Percentiles rank a stretch among this genome's conserved stretches.
These are phyloP conservation scores for Fragum sueziense DNA, from an alignment of 2,888 invertebrate species.

Conservation along the genomic window DNA sequence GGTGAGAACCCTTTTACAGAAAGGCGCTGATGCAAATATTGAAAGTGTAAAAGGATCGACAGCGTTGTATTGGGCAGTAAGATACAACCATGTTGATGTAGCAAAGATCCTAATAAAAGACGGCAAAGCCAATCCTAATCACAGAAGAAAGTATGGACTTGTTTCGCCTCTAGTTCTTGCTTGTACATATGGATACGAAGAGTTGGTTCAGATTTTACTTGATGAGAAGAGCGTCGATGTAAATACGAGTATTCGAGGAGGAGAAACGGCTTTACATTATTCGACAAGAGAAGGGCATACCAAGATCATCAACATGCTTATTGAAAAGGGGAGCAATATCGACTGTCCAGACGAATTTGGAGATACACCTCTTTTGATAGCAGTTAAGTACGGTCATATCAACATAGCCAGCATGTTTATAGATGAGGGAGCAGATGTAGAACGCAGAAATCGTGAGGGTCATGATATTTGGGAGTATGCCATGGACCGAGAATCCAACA, in stretches of 20 bases:
- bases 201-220: conserved; percentile 57
- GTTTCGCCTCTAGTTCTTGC: conserved; percentile 78
- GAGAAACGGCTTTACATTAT: conserved; percentile 79
- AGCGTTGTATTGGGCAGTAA: conserved; percentile 79
- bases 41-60: conserved; percentile 79
- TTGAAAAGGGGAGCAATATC: conserved; percentile 73
- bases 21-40: conserved; percentile 67
- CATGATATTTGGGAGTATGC: conserved; percentile 76
- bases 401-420: conserved; percentile 68
- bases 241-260: conserved; percentile 71
- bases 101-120: conserved; percentile 69
- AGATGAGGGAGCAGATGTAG: conserved; percentile 62
- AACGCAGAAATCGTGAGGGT: conserved; percentile 71
- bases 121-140: conserved; percentile 72
- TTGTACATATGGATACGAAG: conserved; percentile 73
- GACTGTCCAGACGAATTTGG: conserved; percentile 76
- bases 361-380: conserved; percentile 75
- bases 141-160: conserved; percentile 74
- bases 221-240: conserved; percentile 67
- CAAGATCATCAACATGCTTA: conserved; percentile 69
- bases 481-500: conserved; percentile 59
- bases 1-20: conserved; percentile 56
- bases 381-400: conserved; percentile 71
- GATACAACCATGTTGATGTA: conserved; percentile 73
- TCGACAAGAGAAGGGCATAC: conserved; percentile 79